Evolutionary conservation across 1,140 invertebrate genomes (phyloP).

Genomic region (Calycopis cecrops): DNA sequence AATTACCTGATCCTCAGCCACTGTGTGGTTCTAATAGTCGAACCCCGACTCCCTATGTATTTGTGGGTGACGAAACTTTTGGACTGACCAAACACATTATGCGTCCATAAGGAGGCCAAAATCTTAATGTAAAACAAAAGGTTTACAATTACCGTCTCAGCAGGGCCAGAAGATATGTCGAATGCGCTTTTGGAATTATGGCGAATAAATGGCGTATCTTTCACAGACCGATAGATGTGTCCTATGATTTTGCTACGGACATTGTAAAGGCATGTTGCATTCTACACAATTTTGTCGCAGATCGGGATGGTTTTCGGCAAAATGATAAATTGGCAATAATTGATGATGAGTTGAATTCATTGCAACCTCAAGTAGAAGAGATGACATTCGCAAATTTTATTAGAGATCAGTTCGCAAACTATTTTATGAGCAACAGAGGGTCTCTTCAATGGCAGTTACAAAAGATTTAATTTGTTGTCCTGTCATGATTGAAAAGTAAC

Average conservation of each 20-base stretch:
- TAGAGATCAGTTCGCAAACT: constrained; percentile 28
- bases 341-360: constrained; percentile 18
- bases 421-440: constrained; percentile 28
- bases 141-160: constrained; percentile 65
- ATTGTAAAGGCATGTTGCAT: constrained; percentile 30
- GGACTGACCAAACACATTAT: constrained; percentile 55
- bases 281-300: constrained; percentile 27
- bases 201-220: constrained; percentile 35
- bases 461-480: constrained; percentile 31
- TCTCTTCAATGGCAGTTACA: constrained; percentile 29
- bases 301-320: constrained; percentile 22
- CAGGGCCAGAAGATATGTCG: constrained; percentile 37
- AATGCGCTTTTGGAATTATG: constrained; percentile 44
- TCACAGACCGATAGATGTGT: constrained; percentile 28
- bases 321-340: constrained; percentile 25
- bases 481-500: no score
- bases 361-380: no score
- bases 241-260: constrained; percentile 25
- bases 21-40: constrained; percentile 23
- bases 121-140: constrained; percentile 37
- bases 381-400: constrained; percentile 24
- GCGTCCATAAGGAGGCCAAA: constrained; percentile 54
- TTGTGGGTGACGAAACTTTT: constrained; percentile 73
- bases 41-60: constrained; percentile 39
- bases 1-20: constrained; percentile 25